Evolutionary conservation across 2,888 invertebrate species (phyloP).

Genomic region (Ferdinandea cuprea): DNA sequence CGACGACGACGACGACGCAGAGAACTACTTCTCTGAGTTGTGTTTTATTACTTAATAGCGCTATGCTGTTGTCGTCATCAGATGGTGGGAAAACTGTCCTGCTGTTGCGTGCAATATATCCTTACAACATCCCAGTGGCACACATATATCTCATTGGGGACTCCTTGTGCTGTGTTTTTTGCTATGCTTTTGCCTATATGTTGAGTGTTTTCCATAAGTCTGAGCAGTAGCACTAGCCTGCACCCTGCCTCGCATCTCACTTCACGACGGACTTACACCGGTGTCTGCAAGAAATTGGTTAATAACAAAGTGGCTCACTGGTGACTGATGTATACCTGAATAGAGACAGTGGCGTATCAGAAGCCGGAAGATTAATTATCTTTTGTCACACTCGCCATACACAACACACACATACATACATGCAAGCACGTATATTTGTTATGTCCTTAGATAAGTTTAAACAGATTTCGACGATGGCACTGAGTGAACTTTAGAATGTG

Average conservation of each 20-base stretch:
- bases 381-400: background rate
- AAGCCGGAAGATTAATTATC: slow-evolving; percentile 63
- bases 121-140: slow-evolving; percentile 44
- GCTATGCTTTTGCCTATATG: background rate
- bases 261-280: background rate
- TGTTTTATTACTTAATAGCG: slow-evolving; percentile 62
- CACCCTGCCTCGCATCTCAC: slow-evolving; percentile 19
- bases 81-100: slow-evolving; percentile 34
- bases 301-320: slow-evolving; percentile 60
- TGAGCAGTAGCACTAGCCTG: background rate
- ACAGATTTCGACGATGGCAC: slow-evolving; percentile 11
- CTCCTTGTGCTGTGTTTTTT: slow-evolving; percentile 11
- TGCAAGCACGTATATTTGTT: background rate
- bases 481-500: slow-evolving; percentile 48
- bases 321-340: slow-evolving; percentile 46
- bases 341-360: slow-evolving; percentile 47
- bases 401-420: background rate
- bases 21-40: slow-evolving; percentile 47
- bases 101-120: slow-evolving; percentile 51
- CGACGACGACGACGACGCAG: too few relatives aligned
- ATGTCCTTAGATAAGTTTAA: slow-evolving; percentile 26
- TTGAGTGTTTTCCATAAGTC: background rate
- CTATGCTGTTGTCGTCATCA: slow-evolving; percentile 34
- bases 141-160: slow-evolving; percentile 34
- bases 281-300: slow-evolving; percentile 48